Conservation (phyloP, 2,888 invertebrate genomes). For the Nomada lathburiana region DNA sequence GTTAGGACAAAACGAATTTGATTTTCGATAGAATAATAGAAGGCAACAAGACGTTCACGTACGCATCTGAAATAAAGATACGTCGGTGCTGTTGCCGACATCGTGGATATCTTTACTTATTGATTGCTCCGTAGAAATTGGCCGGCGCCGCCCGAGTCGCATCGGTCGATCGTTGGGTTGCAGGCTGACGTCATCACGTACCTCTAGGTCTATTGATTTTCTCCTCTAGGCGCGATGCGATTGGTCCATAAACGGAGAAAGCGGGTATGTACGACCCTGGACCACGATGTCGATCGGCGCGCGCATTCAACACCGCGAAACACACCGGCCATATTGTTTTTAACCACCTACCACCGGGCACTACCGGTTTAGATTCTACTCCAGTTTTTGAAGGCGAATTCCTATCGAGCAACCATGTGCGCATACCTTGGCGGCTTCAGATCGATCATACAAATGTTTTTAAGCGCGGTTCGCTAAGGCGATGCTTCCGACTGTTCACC, state of each 20-base stretch:
- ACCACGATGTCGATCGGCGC: constrained; percentile 68
- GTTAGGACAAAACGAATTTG: not conserved
- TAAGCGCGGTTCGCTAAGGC: not conserved
- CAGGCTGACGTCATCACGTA: constrained; percentile 78
- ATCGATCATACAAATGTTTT: constrained; percentile 41
- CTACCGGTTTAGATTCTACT: constrained; percentile 39
- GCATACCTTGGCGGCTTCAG: constrained; percentile 15
- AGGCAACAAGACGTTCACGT: not conserved
- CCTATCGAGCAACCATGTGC: constrained; percentile 9
- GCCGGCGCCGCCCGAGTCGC: constrained; percentile 82
- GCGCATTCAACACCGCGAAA: constrained; percentile 49
- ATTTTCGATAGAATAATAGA: not conserved
- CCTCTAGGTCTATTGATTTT: constrained; percentile 80
- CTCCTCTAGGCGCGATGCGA: constrained; percentile 69
- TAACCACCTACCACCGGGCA: constrained; percentile 32
- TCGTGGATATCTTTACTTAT: constrained; percentile 75
- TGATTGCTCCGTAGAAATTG: constrained; percentile 80
- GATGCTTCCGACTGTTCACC: not conserved
- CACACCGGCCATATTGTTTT: constrained; percentile 51
- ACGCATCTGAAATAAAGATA: constrained; percentile 18
- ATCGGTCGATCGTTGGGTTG: constrained; percentile 80
- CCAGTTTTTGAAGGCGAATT: constrained; percentile 32
- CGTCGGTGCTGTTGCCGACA: constrained; percentile 54
- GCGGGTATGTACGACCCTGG: constrained; percentile 66
- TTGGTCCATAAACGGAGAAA: constrained; percentile 73